A percentile compares a stretch with the other conserved stretches of the same genome.
Evolutionary conservation across 64 coral and sea anemone genomes (phyloP).

Genomic region (Orbicella faveolata): DNA sequence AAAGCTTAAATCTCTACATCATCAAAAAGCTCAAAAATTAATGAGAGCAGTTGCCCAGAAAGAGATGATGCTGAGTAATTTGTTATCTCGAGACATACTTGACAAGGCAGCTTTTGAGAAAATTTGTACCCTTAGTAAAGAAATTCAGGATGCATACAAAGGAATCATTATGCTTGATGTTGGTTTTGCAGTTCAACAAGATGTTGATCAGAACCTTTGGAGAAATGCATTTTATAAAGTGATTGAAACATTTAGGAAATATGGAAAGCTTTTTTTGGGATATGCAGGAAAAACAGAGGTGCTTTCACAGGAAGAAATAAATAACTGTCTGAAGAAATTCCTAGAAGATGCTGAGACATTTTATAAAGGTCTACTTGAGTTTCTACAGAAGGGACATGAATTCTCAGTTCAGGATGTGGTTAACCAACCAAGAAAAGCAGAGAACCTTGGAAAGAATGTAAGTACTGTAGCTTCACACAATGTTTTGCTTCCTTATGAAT

Average conservation of each 20-base stretch:
- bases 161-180: constrained; percentile 91
- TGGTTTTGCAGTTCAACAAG: constrained; percentile 61
- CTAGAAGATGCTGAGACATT: constrained; percentile 53
- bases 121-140: constrained; percentile 60
- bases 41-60: constrained; percentile 46
- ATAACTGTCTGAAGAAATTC: constrained; percentile 61
- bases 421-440: constrained; percentile 65
- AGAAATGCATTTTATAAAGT: constrained; percentile 93
- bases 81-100: constrained; percentile 62
- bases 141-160: constrained; percentile 86
- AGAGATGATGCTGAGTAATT: constrained; percentile 58
- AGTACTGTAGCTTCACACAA: constrained; percentile 4
- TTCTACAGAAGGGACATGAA: constrained; percentile 61
- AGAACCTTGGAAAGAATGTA: constrained; percentile 78
- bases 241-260: constrained; percentile 85
- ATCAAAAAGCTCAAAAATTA: constrained; percentile 77
- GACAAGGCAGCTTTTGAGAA: constrained; percentile 53
- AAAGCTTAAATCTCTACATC: constrained; percentile 63
- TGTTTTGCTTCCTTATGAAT: too few species aligned
- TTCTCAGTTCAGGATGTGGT: constrained; percentile 70
- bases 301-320: constrained; percentile 56
- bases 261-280: constrained; percentile 64
- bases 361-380: constrained; percentile 68
- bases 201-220: constrained; percentile 87
- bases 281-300: constrained; percentile 43